Base-by-base conservation (phyloP, 1,140 invertebrate species). In the Drosophila sechellia region DNA sequence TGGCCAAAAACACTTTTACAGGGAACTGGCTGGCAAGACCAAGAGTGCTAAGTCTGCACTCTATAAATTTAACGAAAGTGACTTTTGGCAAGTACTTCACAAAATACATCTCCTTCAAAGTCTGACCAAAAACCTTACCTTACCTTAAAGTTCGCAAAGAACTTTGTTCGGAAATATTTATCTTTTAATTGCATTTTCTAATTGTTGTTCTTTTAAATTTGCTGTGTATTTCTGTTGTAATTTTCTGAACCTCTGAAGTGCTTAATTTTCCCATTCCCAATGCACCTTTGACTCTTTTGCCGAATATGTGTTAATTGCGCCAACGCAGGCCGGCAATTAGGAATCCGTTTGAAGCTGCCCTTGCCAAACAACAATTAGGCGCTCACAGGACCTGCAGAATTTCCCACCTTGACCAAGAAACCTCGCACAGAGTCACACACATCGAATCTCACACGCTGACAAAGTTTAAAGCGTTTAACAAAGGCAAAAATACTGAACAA, bases 361-460 rank as follows among this genome's bases (percentile, higher is more conserved):
- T 71, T 75, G 74, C 58, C 65, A 72, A 81, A 83, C 63, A 79
- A 77, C 83, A 87, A 87, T 87, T 87, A 86, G 87, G 76, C 57
- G 75, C 79, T 79, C 52, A 64, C 55, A 72, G 60, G 46, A 15
- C 25, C 46, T 49, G 22, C n/a, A 3, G 27, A 11, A 27, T 11
- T 34, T 49, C 4, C 48, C 79, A 49, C 61, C 78, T 86, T 56
- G 61, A 64, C 59, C 69, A 72, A 48, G 31, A 6, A 27, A 35
- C 6, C 6, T 8, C 27, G 8, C 27, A 31, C 27, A 31, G 27
- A 31, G 27, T 5, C 46, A 6, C 27, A 63, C 34, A 69, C 50
- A 35, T 48, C 10, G 31, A 20, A 50, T 12, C 13, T 52, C 54
- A 17, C 39, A 31, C 5, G 35, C 50, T 56, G 35, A 57, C 35